These are phyloP conservation scores for Trisateles emortualis DNA, from an alignment of 2,888 invertebrate species.

Conservation along the genomic window DNA sequence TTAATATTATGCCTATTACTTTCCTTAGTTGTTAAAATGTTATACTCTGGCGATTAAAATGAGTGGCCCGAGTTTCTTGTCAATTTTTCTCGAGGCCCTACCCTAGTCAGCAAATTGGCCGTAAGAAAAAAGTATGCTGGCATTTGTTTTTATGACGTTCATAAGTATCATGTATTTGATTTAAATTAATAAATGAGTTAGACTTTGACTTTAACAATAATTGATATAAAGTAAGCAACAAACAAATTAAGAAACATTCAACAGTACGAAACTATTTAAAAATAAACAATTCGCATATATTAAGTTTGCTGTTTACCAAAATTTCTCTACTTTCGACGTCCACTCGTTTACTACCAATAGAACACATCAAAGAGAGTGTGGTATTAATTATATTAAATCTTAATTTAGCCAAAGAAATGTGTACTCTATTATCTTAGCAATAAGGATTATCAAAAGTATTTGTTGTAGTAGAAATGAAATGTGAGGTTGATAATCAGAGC, in stretches of 20 bases:
- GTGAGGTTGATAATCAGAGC: constrained; percentile 78
- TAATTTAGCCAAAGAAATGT: constrained; percentile 53
- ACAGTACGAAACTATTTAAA: constrained; percentile 32
- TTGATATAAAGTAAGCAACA: constrained; percentile 8
- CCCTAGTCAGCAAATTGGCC: too few relatives aligned
- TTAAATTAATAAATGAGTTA: too few relatives aligned
- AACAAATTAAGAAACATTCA: constrained; percentile 20
- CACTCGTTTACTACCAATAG: constrained; percentile 73
- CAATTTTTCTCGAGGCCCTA: too few relatives aligned
- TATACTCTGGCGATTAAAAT: too few relatives aligned
- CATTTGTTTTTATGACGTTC: too few relatives aligned
- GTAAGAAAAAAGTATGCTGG: too few relatives aligned
- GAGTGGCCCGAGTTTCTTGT: too few relatives aligned
- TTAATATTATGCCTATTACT: too few relatives aligned
- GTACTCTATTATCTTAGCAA: constrained; percentile 17
- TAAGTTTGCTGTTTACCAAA: constrained; percentile 54
- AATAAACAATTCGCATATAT: constrained; percentile 28
- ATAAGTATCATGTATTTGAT: too few relatives aligned
- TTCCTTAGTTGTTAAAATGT: too few relatives aligned
- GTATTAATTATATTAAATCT: constrained; percentile 70
- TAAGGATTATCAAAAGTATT: constrained; percentile 23
- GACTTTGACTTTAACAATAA: too few relatives aligned
- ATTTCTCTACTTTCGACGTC: constrained; percentile 79
- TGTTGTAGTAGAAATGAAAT: constrained; percentile 79
- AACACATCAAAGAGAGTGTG: constrained; percentile 65